These are phyloP conservation scores for Pollicipes pollicipes DNA, from an alignment of 1,140 invertebrate species.

Conservation along the genomic window DNA sequence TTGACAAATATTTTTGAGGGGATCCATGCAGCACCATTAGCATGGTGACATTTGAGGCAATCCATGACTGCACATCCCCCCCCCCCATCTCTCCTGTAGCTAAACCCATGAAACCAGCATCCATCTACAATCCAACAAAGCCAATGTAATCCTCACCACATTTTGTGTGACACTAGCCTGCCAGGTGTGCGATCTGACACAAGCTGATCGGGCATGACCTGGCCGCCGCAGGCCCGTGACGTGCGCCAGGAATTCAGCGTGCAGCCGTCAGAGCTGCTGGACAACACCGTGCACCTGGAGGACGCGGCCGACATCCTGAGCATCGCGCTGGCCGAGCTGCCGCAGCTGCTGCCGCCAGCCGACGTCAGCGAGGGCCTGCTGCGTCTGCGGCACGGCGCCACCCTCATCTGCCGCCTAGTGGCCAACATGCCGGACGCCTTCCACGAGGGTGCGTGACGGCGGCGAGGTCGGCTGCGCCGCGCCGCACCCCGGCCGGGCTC, in stretches of 20 bases:
- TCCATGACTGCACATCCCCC: too few relatives aligned
- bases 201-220: too few relatives aligned
- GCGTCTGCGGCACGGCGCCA: slow-evolving; percentile 72
- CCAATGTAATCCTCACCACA: too few relatives aligned
- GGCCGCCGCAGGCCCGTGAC: neutral
- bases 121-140: too few relatives aligned
- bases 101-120: too few relatives aligned
- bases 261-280: slow-evolving; percentile 69
- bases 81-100: too few relatives aligned
- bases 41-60: too few relatives aligned
- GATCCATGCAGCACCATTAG: too few relatives aligned
- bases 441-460: slow-evolving; percentile 50
- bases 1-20: too few relatives aligned
- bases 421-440: slow-evolving; percentile 87
- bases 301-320: slow-evolving; percentile 89
- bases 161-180: too few relatives aligned
- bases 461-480: too few relatives aligned
- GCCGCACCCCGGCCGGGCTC: neutral
- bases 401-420: slow-evolving; percentile 70
- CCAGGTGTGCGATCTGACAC: too few relatives aligned
- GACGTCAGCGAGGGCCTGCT: slow-evolving; percentile 66
- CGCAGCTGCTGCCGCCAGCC: slow-evolving; percentile 62
- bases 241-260: neutral
- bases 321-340: slow-evolving; percentile 78
- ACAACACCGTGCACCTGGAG: slow-evolving; percentile 83